phyloP scores from a whole-genome alignment of 2,113 vertebrate genomes.

The Neolamprologus cancellatus region DNA sequence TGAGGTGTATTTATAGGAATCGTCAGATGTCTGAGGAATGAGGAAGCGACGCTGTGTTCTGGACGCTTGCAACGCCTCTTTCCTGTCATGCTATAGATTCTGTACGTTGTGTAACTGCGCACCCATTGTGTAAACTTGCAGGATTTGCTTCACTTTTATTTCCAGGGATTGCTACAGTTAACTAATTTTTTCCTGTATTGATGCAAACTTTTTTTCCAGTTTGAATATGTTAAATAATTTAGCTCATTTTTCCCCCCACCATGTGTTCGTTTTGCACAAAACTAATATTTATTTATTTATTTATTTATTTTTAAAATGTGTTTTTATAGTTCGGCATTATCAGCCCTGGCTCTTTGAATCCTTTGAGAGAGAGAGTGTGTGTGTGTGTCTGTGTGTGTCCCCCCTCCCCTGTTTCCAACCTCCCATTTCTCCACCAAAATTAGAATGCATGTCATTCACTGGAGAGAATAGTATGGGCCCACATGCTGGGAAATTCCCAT shows the following conservation, averaged over 20 bases:
- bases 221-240: neutral
- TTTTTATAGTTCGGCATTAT: neutral
- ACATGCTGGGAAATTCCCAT: conserved; percentile 69
- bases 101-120: conserved; percentile 55
- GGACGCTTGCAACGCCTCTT: neutral
- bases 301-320: neutral
- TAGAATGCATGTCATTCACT: conserved; percentile 70
- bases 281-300: neutral
- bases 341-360: neutral
- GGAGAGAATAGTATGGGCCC: conserved; percentile 62
- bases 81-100: conserved; percentile 22
- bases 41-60: neutral
- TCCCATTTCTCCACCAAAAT: conserved; percentile 58
- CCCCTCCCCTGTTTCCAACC: conserved; percentile 1
- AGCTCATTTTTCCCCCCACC: neutral
- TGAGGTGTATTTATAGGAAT: neutral
- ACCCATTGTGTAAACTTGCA: conserved; percentile 31
- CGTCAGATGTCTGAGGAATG: neutral
- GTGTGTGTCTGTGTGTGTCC: neutral
- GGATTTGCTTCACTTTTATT: neutral
- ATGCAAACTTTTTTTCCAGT: neutral
- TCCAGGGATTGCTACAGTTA: neutral
- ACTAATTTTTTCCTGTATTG: neutral
- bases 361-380: neutral
- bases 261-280: neutral